phyloP scores from a whole-genome alignment of 2,113 vertebrate genomes.

The Ginglymostoma cirratum region DNA sequence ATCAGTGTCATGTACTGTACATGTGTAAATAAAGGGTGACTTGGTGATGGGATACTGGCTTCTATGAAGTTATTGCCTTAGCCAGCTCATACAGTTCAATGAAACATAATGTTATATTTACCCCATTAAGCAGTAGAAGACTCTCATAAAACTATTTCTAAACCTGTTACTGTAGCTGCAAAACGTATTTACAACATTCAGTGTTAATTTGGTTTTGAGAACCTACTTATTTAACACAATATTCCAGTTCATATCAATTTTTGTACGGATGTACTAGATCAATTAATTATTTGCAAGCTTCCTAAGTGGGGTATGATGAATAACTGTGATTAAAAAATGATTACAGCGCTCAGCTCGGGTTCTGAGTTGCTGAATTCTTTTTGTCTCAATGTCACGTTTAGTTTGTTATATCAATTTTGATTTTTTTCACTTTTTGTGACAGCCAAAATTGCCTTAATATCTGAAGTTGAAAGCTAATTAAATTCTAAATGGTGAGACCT shows the following conservation, averaged over 20 bases:
- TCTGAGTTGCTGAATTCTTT: not conserved
- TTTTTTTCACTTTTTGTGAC: constrained; percentile 22
- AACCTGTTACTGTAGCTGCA: not conserved
- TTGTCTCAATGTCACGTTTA: not conserved
- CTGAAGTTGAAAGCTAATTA: constrained; percentile 26
- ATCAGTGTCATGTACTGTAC: no score
- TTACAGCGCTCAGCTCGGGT: not conserved
- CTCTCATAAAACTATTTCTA: not conserved
- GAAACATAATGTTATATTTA: not conserved
- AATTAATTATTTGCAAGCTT: constrained; percentile 30
- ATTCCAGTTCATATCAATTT: not conserved
- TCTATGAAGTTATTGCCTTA: no score
- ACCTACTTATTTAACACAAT: not conserved
- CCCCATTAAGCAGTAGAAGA: not conserved
- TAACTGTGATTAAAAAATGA: constrained; percentile 14
- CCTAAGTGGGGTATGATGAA: constrained; percentile 5
- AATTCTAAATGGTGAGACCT: not conserved
- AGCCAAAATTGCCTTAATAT: constrained; percentile 30
- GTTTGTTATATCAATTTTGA: constrained; percentile 17
- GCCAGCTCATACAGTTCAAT: not conserved
- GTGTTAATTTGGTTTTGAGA: not conserved
- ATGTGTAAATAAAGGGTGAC: no score
- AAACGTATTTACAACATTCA: not conserved
- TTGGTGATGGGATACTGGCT: no score
- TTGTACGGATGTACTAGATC: not conserved